Base-by-base conservation (phyloP, 2,888 invertebrate genomes). In the Coenonympha arcania region DNA sequence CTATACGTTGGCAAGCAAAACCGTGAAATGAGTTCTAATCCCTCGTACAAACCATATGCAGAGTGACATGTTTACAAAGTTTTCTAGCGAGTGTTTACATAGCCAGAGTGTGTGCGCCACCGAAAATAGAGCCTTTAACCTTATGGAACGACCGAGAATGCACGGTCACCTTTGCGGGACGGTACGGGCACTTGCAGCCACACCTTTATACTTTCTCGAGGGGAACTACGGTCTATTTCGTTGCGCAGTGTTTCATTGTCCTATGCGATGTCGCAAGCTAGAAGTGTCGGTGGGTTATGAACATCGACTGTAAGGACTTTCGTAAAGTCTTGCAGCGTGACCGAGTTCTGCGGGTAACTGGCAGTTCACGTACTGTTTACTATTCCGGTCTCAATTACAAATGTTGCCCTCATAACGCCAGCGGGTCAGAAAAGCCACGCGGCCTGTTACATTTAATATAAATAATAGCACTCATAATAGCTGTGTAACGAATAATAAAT, bases 321-420 rank as follows among this genome's bases (percentile, higher is more conserved):
- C 57, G 58, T 55, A 57, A 60, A 58, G 33, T 45, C 39, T 48
- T 59, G 64, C 65, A 65, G 66, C 59, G 51, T 59, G 64, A 57
- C 65, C 64, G 66, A 57, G 56, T 62, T 68, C 57, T n/a, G n/a
- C n/a, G n/a, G n/a, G n/a, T n/a, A n/a, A n/a, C n/a, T 54, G 11
- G 30, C 39, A 55, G 51, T 68, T 64, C 65, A 68, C 64, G 63
- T 69, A 54, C 64, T 60, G 61, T 67, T 71, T 68, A 62, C 55
- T 56, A 61, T 63, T 65, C 52, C 49, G 50, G 52, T 55, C 56
- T 64, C 64, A 64, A 61, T 59, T 64, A 60, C 62, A 61, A 62
- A 63, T 59, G 45, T 52, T 46, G 50, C 28, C 48, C 47, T 44
- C 47, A 43, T 39, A 48, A 39, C 36, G 36, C 31, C 18, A 22